A percentile compares a stretch with the other conserved stretches of the same genome.
phyloP scores from a whole-genome alignment of 1,140 invertebrate species.

The Penaeus japonicus region DNA sequence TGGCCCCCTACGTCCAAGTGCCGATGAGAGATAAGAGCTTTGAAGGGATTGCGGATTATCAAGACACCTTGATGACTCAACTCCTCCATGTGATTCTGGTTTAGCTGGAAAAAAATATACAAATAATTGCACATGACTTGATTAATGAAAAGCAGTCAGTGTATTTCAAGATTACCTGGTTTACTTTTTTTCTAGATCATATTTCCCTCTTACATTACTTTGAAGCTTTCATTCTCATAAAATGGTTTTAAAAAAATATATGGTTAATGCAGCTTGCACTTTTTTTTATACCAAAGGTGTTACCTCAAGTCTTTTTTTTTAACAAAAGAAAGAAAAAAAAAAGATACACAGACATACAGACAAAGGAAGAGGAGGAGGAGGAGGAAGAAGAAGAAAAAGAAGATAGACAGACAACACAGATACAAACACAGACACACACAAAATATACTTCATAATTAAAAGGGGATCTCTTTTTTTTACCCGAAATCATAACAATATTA shows the following conservation, averaged over 20 bases:
- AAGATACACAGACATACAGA: background rate
- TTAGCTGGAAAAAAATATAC: background rate
- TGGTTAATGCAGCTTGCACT: no score
- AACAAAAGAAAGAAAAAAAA: background rate
- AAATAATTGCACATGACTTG: background rate
- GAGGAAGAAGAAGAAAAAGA: background rate
- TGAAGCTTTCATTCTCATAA: no score
- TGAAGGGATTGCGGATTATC: conserved; percentile 59
- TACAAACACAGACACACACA: background rate
- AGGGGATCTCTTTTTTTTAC: no score
- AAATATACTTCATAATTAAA: no score
- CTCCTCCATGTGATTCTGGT: conserved; percentile 54
- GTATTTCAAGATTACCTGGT: no score
- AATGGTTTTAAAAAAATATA: no score
- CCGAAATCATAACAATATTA: no score
- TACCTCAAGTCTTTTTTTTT: no score
- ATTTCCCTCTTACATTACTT: no score
- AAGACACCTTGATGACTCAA: conserved; percentile 51
- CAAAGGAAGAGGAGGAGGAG: background rate
- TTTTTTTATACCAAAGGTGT: no score
- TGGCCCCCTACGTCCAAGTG: conserved; percentile 58
- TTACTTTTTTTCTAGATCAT: no score
- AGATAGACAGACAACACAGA: background rate
- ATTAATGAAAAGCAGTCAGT: background rate
- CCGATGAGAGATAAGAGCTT: conserved; percentile 57